phyloP scores from a whole-genome alignment of 2,888 invertebrate species.

The Cephus pulcher region DNA sequence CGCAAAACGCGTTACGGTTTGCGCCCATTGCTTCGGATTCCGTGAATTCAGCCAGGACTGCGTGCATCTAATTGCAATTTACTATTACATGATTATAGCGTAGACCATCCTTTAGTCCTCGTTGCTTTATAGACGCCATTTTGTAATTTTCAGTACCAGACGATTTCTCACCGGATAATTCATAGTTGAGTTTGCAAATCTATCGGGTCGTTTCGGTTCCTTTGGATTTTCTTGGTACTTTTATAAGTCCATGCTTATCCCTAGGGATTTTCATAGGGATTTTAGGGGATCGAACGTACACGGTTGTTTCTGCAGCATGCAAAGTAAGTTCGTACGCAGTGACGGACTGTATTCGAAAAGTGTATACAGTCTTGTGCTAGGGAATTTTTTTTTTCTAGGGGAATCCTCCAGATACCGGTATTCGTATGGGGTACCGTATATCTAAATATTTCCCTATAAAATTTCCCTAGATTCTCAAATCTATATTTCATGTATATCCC shows the following conservation, averaged over 20 bases:
- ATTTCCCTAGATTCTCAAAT: neutral
- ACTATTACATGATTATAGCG: neutral
- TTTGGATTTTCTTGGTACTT: neutral
- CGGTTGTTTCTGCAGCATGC: neutral
- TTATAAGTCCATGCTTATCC: neutral
- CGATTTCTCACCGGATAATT: too few species aligned
- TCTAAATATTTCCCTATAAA: neutral
- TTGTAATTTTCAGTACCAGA: too few species aligned
- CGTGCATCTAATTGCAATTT: constrained; percentile 2
- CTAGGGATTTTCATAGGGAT: neutral
- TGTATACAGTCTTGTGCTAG: neutral
- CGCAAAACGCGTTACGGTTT: constrained; percentile 38
- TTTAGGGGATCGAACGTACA: neutral
- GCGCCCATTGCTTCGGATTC: constrained; percentile 20
- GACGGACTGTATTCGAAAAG: neutral
- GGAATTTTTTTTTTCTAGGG: too few species aligned
- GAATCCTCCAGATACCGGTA: too few species aligned
- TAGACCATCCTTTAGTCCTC: too few species aligned
- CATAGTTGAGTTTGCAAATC: too few species aligned
- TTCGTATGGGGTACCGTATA: too few species aligned
- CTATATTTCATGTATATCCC: neutral
- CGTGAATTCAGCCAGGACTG: constrained; percentile 17
- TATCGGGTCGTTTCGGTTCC: neutral
- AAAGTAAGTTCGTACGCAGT: neutral
- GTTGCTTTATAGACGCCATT: too few species aligned